Evolutionary conservation across 2,888 invertebrate genomes (phyloP), one percentile per base, ranked within the genome.

Genomic region (Euplexia lucipara): DNA sequence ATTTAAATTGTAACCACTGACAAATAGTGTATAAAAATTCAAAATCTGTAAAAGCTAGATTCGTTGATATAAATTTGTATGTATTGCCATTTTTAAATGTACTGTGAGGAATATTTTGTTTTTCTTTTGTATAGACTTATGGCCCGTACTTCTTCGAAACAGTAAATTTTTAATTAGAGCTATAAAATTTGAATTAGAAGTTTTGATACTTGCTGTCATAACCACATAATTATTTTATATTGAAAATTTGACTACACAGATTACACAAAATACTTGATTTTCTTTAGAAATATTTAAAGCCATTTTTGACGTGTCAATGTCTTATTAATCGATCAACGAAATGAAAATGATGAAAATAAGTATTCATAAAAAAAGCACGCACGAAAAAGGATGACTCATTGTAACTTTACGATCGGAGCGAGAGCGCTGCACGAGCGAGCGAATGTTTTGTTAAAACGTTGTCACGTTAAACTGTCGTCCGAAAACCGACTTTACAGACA

Each of bases 1-100:
- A 37, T 48, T 58, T 32, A 77, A 63, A 68, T 44, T 59, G 56
- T 70, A 49, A 66, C 57, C 47, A 37, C 45, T 18, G 75, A 69
- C 49, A 70, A 74, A 70, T 48, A 22, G 41, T 70, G 60, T 76
- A 78, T 76, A 74, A 78, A 76, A 66, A 63, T 69, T 65, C 7
- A 34, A 59, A 73, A 57, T 69, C 49, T 70, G 59, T 78, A 72
- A 69, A 78, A 74, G 68, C 61, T 76, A 78, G 58, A 63, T 77
- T 73, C 73, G 76, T 77, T 77, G 73, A 76, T 75, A 70, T 42
- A 57, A 52, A 47, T 30, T 56, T 62, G 18, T 45, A 45, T n/a
- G 49, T 74, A 74, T 74, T 76, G 73, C 73, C 48, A 49, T 48
- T 52, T 45, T 26, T 26, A 53, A 52, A 52, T 72, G 49, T 22